Conservation (phyloP, 1,140 invertebrate species). For the Acromyrmex heyeri region DNA sequence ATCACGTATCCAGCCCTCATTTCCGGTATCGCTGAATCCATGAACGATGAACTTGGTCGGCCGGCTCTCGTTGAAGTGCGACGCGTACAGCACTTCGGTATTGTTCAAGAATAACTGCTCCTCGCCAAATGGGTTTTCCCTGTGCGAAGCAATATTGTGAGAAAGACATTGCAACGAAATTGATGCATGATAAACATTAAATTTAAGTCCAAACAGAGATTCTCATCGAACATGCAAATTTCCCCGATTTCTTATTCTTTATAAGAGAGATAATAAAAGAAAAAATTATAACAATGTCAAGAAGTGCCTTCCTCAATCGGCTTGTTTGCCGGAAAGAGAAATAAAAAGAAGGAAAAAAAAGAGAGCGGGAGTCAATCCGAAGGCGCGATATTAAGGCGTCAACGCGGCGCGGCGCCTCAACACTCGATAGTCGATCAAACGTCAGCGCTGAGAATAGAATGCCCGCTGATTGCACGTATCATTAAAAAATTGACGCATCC, state of each 20-base stretch:
- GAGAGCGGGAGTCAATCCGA: constrained; percentile 63
- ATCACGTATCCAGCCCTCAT: constrained; percentile 83
- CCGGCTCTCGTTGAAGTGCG: constrained; percentile 83
- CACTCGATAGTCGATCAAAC: constrained; percentile 72
- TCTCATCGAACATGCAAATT: background rate
- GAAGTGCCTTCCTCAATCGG: background rate
- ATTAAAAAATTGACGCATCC: constrained; percentile 75
- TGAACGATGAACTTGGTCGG: constrained; percentile 86
- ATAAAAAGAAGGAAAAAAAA: constrained; percentile 10
- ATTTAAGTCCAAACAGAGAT: background rate
- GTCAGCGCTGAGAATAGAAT: constrained; percentile 83
- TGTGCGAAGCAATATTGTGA: constrained; percentile 54
- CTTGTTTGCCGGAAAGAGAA: constrained; percentile 30
- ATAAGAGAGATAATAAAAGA: background rate
- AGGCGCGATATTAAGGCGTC: constrained; percentile 75
- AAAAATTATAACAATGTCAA: constrained; percentile 23
- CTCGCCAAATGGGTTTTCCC: constrained; percentile 81
- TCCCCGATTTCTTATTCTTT: background rate
- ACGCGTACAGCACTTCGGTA: constrained; percentile 80
- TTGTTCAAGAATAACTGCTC: constrained; percentile 80
- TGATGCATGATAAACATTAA: background rate
- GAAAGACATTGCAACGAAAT: background rate
- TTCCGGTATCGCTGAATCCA: constrained; percentile 86
- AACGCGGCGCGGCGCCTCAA: constrained; percentile 50
- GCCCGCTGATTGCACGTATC: constrained; percentile 72